Evolutionary conservation across 1,140 invertebrate genomes (phyloP), one percentile per base, ranked within the genome.

Genomic region (Leptopilina boulardi): DNA sequence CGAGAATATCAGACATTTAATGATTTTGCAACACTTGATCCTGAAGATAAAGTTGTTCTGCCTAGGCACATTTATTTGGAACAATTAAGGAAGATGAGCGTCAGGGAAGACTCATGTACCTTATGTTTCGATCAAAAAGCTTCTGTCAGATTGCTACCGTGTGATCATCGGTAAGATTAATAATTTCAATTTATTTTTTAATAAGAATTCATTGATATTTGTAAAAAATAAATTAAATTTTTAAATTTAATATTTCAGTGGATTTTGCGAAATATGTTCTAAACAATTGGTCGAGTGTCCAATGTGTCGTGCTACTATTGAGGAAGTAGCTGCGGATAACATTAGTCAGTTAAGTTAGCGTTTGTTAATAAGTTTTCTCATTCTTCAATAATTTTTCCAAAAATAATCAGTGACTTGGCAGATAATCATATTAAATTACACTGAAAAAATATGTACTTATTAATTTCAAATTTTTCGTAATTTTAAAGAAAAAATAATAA

Each of bases 91-190:
- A 93, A 94, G 87, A 91, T 96, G 21, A 96, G 94, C 85, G 94
- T 97, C 23, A 92, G 93, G 78, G 97, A 98, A 87, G 96, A 98
- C 89, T 95, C 95, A 0, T 98, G 97, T 90, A 97, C 95, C 6
- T 89, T 98, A 26, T 98, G 97, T 91, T 98, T 94, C 91, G 97
- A 98, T 89, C 93, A 94, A 75, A 93, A 92, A 83, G 96, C 96
- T 6, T 93, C 93, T 73, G 94, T 97, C 15, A 92, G 93, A 79
- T 92, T 98, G 8, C 84, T 94, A 75, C 97, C 97, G 1, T 98
- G 97, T 89, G 91, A 93, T 77, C 97, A 98, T 86, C 92, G 93
- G 95, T 96, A 92, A 93, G 88, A 23, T 38, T 38, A 38, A 38
- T 8, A 38, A 38, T 6, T 8, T 38, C 30, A 34, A 34, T 34